Base-by-base conservation (phyloP, 2,113 vertebrate genomes). In the Hippocampus guttulatus region DNA sequence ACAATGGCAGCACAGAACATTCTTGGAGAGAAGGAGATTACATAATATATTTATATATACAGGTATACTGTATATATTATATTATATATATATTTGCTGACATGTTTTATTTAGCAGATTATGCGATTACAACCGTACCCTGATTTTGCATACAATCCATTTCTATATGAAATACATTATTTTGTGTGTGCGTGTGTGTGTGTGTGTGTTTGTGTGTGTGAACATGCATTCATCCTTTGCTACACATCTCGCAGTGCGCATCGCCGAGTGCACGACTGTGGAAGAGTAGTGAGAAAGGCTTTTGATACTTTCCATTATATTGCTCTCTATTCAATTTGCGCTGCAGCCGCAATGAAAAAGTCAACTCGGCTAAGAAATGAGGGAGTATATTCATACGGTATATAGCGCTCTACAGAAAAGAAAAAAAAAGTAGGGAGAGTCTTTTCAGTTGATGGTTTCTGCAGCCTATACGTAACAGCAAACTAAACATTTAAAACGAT, bases 211-310 rank as follows among this genome's bases (percentile, higher is more conserved):
- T 11, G 33, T 6, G 33, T 6, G 33, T 62, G 60, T 38, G 60
- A 12, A 21, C 21, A 81, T 77, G 62, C 74, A 45, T 76, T 81
- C 69, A 77, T 81, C 65, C 66, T 33, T 43, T 18, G 30, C 74
- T 73, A 84, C 78, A 79, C 77, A 83, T 81, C 81, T 77, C 43
- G 10, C 10, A 38, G 33, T 14, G 43, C 12, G 52, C 80, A 16
- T 0, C 65, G 11, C 54, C 25, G 14, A 27, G 55, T 27, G 57
- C 45, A 65, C 52, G 64, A 71, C 33, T 82, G 69, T 57, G 1
- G 52, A 84, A 64, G 45, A 1, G 68, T 20, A 18, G 18, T 51
- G 49, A 20, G 49, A 51, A 75, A 78, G 73, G 33, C 57, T 60
- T 60, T 60, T 30, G 57, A 33, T 30, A 33, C n/a, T 47, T 45